Conservation (phyloP, 1,140 invertebrate species). For the Euwallacea similis region DNA sequence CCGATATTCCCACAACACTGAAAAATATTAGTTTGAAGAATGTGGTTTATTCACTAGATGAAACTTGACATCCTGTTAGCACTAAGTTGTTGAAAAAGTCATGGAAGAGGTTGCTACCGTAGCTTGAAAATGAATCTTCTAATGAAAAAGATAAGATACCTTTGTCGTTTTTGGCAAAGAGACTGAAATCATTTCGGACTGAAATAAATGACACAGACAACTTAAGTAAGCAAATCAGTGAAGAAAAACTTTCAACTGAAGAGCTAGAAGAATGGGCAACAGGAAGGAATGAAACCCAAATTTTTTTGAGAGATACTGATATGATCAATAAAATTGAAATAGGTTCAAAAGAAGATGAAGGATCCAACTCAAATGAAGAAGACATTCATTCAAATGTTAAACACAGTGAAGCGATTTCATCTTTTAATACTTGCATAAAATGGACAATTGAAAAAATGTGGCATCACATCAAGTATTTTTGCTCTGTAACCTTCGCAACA, state of each 20-base stretch:
- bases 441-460: no score
- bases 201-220: not conserved
- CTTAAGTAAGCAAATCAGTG: not conserved
- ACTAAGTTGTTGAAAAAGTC: no score
- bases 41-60: conserved; percentile 1
- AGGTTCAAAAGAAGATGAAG: not conserved
- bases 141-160: no score
- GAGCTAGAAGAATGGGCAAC: not conserved
- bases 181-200: not conserved
- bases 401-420: no score
- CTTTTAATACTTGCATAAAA: no score
- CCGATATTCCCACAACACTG: not conserved
- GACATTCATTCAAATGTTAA: not conserved
- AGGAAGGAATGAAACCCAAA: not conserved
- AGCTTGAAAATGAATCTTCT: no score
- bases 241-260: no score
- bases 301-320: not conserved
- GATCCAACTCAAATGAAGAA: not conserved
- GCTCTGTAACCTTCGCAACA: no score
- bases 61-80: not conserved
- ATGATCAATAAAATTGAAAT: not conserved
- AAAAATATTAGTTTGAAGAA: not conserved
- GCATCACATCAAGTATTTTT: no score
- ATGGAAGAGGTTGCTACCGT: no score
- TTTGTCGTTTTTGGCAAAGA: not conserved